Evolutionary conservation across 53 echinoderm and acorn worm species (phyloP), one percentile per base, ranked within the genome.

Genomic region (Arbacia lixula): DNA sequence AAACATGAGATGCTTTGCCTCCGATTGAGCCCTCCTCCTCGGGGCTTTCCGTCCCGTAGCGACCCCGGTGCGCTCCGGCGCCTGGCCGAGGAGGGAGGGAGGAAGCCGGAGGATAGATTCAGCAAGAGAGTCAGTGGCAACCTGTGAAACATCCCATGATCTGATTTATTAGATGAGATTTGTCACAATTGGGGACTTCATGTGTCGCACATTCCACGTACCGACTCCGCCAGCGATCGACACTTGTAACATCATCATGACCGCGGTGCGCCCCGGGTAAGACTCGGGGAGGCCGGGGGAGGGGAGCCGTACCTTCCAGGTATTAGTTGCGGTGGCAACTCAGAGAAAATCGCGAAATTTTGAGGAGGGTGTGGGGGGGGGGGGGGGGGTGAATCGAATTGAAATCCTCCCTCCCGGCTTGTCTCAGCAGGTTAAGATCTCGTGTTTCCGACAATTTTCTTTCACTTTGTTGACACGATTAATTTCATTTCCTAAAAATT

Each of bases 141-240:
- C 43, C 69, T 5, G 10, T 14, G 69, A 42, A 40, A 41, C 11
- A n/a, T 42, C 42, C 26, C 41, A 9, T 69, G 69, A 69, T 69
- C 43, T 69, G 69, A 69, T 69, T 69, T n/a, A n/a, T n/a, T 69
- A 69, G 28, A 69, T 69, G 43, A 69, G 43, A 69, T 69, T 46
- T 69, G 69, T 69, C 69, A 69, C 69, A 69, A 69, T 69, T 43
- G 69, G 27, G 49, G 43, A 43, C 41, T 39, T 42, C 12, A 43
- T 68, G 14, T 69, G 69, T 69, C 69, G 43, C 3, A 42, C 40
- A 43, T 69, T n/a, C n/a, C n/a, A n/a, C n/a, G n/a, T n/a, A n/a
- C n/a, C n/a, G n/a, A n/a, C 42, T 14, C 43, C 43, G 26, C 69
- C 29, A 12, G 42, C 25, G 43, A 43, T 1, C 69, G 43, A 27